phyloP scores from a whole-genome alignment of 2,888 invertebrate species.

The Bhutanitis thaidina region DNA sequence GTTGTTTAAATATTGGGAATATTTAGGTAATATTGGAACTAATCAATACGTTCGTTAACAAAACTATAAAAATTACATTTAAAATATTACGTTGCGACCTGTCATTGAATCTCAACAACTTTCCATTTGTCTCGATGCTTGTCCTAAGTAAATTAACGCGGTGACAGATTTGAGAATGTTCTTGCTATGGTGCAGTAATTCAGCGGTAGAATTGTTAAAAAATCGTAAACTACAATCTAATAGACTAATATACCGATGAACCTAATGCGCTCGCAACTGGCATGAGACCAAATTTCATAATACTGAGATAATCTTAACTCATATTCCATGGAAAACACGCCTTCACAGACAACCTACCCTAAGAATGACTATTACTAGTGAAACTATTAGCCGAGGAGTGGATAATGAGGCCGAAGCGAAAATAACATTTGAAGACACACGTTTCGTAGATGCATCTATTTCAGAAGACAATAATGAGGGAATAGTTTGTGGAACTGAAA shows the following conservation, averaged over 20 bases:
- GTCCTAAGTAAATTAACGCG: not conserved
- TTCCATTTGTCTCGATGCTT: not conserved
- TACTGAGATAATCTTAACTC: constrained; percentile 18
- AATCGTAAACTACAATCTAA: constrained; percentile 27
- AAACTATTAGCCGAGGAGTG: constrained; percentile 11
- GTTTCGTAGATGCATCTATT: constrained; percentile 8
- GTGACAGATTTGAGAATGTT: constrained; percentile 15
- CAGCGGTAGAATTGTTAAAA: constrained; percentile 25
- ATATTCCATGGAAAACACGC: constrained; percentile 9
- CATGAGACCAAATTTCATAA: constrained; percentile 30
- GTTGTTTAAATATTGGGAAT: too few species aligned
- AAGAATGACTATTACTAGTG: constrained; percentile 12
- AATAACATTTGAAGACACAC: constrained; percentile 8
- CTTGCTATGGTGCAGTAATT: not conserved
- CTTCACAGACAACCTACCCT: constrained; percentile 17
- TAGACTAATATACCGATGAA: constrained; percentile 23
- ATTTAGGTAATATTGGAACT: not conserved
- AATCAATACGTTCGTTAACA: not conserved
- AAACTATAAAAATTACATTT: constrained; percentile 1
- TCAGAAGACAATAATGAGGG: constrained; percentile 15
- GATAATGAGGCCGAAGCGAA: constrained; percentile 18
- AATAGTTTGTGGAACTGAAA: constrained; percentile 7
- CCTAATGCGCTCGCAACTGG: constrained; percentile 24
- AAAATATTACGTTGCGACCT: not conserved
- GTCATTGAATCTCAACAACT: not conserved